Evolutionary conservation across 2,113 vertebrate species (phyloP).

Genomic region (Cephalopholis sonnerati): DNA sequence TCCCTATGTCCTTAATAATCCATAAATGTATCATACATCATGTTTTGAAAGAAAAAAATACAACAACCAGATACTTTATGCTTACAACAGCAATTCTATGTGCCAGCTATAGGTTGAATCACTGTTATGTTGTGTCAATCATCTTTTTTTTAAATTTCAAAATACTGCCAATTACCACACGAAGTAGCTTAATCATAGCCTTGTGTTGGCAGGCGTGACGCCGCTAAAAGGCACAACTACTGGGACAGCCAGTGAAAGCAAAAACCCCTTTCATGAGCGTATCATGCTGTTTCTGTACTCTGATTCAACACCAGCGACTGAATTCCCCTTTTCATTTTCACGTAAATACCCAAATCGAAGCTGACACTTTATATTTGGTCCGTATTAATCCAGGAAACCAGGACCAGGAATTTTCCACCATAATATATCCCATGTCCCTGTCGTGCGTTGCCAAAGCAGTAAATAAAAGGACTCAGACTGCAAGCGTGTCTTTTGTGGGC

Average conservation of each 20-base stretch:
- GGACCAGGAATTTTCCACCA: conserved; percentile 59
- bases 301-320: conserved; percentile 38
- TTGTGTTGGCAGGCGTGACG: conserved; percentile 49
- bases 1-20: background rate
- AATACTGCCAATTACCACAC: conserved; percentile 29
- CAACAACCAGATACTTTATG: background rate
- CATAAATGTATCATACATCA: background rate
- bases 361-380: conserved; percentile 67
- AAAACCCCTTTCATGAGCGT: conserved; percentile 38
- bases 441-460: conserved; percentile 60
- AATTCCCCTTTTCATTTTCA: conserved; percentile 49
- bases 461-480: conserved; percentile 46
- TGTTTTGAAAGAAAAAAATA: background rate
- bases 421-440: conserved; percentile 52
- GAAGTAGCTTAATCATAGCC: conserved; percentile 42
- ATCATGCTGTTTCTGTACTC: conserved; percentile 40
- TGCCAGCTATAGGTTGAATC: background rate
- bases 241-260: conserved; percentile 40
- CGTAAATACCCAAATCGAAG: conserved; percentile 58
- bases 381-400: conserved; percentile 72
- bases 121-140: conserved; percentile 21
- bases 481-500: conserved; percentile 43
- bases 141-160: background rate
- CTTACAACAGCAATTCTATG: background rate
- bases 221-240: conserved; percentile 14